Evolutionary conservation across 2,888 invertebrate genomes (phyloP).

Genomic region (Nezara viridula): DNA sequence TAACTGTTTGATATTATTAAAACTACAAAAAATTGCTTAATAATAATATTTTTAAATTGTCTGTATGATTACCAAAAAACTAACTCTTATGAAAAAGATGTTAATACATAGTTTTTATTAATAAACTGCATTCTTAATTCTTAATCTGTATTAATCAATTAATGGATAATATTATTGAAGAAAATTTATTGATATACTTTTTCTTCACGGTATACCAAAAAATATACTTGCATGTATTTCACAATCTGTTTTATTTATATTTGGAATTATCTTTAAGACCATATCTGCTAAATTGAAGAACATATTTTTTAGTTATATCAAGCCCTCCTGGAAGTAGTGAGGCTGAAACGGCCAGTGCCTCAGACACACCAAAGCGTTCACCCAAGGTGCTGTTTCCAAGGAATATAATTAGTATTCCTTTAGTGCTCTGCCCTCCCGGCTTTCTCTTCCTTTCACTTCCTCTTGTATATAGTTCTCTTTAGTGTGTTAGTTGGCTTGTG

Average conservation of each 20-base stretch:
- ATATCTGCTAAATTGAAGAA: neutral
- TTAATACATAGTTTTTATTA: too few species aligned
- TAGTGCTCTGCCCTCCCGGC: neutral
- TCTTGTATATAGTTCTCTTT: neutral
- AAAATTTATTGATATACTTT: neutral
- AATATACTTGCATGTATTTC: too few species aligned
- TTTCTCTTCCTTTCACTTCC: slow-evolving; percentile 19
- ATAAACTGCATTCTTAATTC: too few species aligned
- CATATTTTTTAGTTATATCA: slow-evolving; percentile 39
- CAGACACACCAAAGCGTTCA: slow-evolving; percentile 63
- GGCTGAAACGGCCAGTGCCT: slow-evolving; percentile 65
- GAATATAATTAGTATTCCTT: slow-evolving; percentile 42
- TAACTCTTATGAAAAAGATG: neutral
- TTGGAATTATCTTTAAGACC: neutral
- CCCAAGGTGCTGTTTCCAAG: slow-evolving; percentile 55
- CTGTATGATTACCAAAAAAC: neutral
- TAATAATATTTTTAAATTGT: neutral
- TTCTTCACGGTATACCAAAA: too few species aligned
- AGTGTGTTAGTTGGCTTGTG: neutral
- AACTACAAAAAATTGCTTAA: neutral
- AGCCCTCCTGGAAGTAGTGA: slow-evolving; percentile 61
- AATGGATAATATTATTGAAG: neutral
- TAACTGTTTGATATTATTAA: neutral
- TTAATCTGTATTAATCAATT: neutral
- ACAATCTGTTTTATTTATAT: neutral